Percentiles rank a stretch among this genome's conserved stretches.
Conservation (phyloP, 2,888 invertebrate species). For the Romanomermis culicivorax region DNA sequence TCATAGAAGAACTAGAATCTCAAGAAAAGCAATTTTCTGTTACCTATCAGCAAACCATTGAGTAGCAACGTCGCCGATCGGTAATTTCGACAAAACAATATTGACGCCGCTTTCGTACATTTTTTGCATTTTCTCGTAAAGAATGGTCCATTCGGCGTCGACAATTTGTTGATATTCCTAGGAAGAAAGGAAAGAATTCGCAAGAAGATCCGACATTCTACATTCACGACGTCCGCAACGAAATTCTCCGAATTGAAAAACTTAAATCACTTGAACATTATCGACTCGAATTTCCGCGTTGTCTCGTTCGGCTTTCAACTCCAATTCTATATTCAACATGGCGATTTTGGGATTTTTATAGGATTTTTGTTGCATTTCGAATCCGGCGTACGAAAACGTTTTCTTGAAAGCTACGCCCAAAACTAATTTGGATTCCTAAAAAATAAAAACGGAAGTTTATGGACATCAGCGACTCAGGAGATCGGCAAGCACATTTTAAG, state of each 20-base stretch:
- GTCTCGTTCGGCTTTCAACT: slow-evolving; percentile 88
- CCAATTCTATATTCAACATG: slow-evolving; percentile 82
- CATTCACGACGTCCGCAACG: too few species aligned
- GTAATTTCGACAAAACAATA: slow-evolving; percentile 83
- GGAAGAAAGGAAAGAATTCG: too few species aligned
- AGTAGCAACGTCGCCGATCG: slow-evolving; percentile 97
- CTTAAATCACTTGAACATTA: slow-evolving; percentile 30
- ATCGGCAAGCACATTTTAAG: too few species aligned
- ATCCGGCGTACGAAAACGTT: slow-evolving; percentile 97
- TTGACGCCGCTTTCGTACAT: slow-evolving; percentile 78
- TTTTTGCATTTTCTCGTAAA: slow-evolving; percentile 74
- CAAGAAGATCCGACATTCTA: too few species aligned
- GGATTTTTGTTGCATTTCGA: slow-evolving; percentile 96
- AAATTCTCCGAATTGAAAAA: too few species aligned
- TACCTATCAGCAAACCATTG: slow-evolving; percentile 90
- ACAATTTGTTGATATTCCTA: slow-evolving; percentile 88
- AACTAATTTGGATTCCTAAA: slow-evolving; percentile 62
- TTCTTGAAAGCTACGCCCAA: slow-evolving; percentile 96
- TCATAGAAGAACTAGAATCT: too few species aligned
- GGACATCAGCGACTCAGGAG: too few species aligned
- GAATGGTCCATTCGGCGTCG: slow-evolving; percentile 94
- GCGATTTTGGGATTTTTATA: slow-evolving; percentile 79
- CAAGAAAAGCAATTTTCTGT: slow-evolving; percentile 11
- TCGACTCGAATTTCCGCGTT: slow-evolving; percentile 92
- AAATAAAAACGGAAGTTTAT: too few species aligned